Conservation (phyloP, 2,797 vertebrate genomes). For the Harpagifer antarcticus region DNA sequence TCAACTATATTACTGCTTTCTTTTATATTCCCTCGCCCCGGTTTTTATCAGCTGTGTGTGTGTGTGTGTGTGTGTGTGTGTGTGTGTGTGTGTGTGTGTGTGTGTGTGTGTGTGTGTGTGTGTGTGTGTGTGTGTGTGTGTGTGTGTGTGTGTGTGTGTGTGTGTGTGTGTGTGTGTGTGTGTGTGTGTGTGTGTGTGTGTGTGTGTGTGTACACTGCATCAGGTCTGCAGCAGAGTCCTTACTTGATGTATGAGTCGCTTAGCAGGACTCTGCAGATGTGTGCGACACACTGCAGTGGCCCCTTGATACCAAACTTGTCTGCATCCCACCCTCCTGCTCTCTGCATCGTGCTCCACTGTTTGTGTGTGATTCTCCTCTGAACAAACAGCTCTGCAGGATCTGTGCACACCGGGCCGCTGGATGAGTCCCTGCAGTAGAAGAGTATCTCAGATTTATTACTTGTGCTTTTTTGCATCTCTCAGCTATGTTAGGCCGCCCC, state of each 20-base stretch:
- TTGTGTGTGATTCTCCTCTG: slow-evolving; percentile 37
- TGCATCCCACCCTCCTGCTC: slow-evolving; percentile 25
- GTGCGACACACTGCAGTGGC: slow-evolving; percentile 37
- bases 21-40: slow-evolving; percentile 13
- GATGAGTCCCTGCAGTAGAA: slow-evolving; percentile 33
- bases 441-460: slow-evolving; percentile 64
- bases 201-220: slow-evolving; percentile 50
- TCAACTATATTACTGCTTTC: not conserved
- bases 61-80: slow-evolving; percentile 9
- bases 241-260: slow-evolving; percentile 29
- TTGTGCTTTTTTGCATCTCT: slow-evolving; percentile 58
- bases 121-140: slow-evolving; percentile 14
- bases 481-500: slow-evolving; percentile 31
- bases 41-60: slow-evolving; percentile 21
- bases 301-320: slow-evolving; percentile 27
- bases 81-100: slow-evolving; percentile 24
- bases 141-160: slow-evolving; percentile 22
- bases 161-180: slow-evolving; percentile 19
- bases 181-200: slow-evolving; percentile 14
- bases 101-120: slow-evolving; percentile 22
- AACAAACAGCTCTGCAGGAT: slow-evolving; percentile 46
- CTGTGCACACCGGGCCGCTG: slow-evolving; percentile 50
- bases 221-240: slow-evolving; percentile 60
- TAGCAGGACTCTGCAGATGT: slow-evolving; percentile 25
- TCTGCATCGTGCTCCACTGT: slow-evolving; percentile 27